These are phyloP conservation scores for Neelides folsomi DNA, from an alignment of 2,888 invertebrate genomes.

Conservation along the genomic window DNA sequence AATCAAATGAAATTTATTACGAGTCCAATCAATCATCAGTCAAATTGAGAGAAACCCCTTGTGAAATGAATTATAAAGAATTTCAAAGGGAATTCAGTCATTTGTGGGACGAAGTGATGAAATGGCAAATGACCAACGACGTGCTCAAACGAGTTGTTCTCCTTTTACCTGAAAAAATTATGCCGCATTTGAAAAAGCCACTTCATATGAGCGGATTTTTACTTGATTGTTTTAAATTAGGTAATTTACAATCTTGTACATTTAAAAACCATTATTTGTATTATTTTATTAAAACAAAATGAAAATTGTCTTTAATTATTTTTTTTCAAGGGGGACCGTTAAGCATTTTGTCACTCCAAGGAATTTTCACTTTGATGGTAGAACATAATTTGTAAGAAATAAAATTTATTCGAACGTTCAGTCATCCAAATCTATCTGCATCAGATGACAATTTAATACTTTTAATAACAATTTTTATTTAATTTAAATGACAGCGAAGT, in stretches of 20 bases:
- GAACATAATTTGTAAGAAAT: conserved; percentile 63
- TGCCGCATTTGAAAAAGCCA: conserved; percentile 67
- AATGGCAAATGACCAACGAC: conserved; percentile 49
- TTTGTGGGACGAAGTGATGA: conserved; percentile 61
- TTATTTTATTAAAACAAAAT: too few relatives aligned
- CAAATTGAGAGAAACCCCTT: conserved; percentile 1
- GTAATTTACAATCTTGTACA: too few relatives aligned
- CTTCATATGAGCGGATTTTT: conserved; percentile 78
- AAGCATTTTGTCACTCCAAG: conserved; percentile 79
- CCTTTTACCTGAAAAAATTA: conserved; percentile 64
- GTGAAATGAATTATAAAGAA: conserved; percentile 10
- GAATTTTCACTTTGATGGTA: conserved; percentile 76
- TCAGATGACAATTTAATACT: conserved; percentile 1
- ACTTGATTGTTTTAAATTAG: conserved; percentile 72
- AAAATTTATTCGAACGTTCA: too few relatives aligned
- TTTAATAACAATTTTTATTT: conserved; percentile 13
- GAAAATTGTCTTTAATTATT: conserved; percentile 7
- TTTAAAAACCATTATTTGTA: too few relatives aligned
- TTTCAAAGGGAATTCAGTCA: conserved; percentile 25
- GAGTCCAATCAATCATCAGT: background rate
- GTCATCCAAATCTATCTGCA: too few relatives aligned
- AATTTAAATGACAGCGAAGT: conserved; percentile 51
- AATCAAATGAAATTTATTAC: background rate
- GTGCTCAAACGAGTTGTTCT: conserved; percentile 64
- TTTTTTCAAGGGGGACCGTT: conserved; percentile 59